Base-by-base conservation (phyloP, 2,888 invertebrate genomes). In the Euzophera pinguis region DNA sequence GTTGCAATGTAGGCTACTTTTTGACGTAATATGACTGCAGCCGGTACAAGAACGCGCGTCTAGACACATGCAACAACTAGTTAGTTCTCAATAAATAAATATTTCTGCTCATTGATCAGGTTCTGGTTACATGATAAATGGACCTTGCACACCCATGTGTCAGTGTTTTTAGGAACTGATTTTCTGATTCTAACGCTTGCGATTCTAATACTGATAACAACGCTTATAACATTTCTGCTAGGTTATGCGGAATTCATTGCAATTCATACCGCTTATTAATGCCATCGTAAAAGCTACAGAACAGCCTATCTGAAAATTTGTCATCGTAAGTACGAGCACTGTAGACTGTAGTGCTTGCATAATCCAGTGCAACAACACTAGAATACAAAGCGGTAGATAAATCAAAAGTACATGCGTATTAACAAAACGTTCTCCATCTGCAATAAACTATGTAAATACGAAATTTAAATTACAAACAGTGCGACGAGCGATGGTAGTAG, bases 381-480 rank as follows among this genome's bases (percentile, higher is more conserved):
- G 67, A 72, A 71, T 73, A 62, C 61, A 62, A 60, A 67, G 60
- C 61, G 56, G 62, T 48, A 56, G 69, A 71, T 80, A 80, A 80
- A 82, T 78, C 58, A 60, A 64, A 62, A 70, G 63, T 66, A 67
- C 73, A 73, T 74, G 71, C 69, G 70, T 75, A 75, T 73, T 73
- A 79, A 82, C 80, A 78, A 83, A 84, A 81, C 77, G 73, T 84
- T 81, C 78, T 80, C 80, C 79, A 81, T 79, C 80, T 71, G 78
- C 73, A 78, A 78, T 82, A 82, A 81, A 81, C 78, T 83, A 86
- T 84, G 82, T 75, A 76, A 83, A 84, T 84, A 73, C 71, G 61
- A 73, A 80, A 83, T 85, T 83, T 82, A 83, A 84, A 83, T 83
- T 79, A 83, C 81, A 78, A 81, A 81, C 76, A 71, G 70, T 69